Percentiles rank a stretch among this genome's conserved stretches.
These are phyloP conservation scores for Lasius platythorax DNA, from an alignment of 2,888 invertebrate species.

Conservation along the genomic window DNA sequence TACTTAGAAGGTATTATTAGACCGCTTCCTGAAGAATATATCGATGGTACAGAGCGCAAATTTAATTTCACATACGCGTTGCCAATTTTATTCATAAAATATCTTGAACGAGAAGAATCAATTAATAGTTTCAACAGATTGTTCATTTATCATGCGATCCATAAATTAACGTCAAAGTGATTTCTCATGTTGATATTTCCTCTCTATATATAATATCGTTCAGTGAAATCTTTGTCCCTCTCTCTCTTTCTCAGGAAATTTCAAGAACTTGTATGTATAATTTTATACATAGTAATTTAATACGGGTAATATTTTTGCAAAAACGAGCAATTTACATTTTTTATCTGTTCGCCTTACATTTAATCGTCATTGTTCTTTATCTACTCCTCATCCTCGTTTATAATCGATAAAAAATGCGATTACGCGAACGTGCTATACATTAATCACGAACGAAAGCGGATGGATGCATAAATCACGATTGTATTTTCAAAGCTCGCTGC, in stretches of 20 bases:
- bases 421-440: background rate
- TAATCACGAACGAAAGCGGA: constrained; percentile 41
- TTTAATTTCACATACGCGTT: background rate
- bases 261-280: background rate
- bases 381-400: constrained; percentile 11
- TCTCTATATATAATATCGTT: background rate
- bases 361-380: constrained; percentile 7
- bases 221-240: background rate
- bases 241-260: background rate
- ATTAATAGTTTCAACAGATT: constrained; percentile 6
- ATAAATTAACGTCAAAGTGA: constrained; percentile 26
- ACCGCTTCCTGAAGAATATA: constrained; percentile 24
- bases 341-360: constrained; percentile 17
- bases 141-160: background rate
- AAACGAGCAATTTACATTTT: constrained; percentile 14
- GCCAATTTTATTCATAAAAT: constrained; percentile 27
- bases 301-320: background rate
- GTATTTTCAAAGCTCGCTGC: constrained; percentile 16
- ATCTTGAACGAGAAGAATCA: background rate
- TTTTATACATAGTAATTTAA: background rate
- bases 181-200: background rate
- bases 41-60: constrained; percentile 14
- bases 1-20: constrained; percentile 49
- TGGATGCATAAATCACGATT: constrained; percentile 36
- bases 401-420: constrained; percentile 20